phyloP scores from a whole-genome alignment of 1,140 invertebrate genomes.

The Ceratosolen fusciceps region DNA sequence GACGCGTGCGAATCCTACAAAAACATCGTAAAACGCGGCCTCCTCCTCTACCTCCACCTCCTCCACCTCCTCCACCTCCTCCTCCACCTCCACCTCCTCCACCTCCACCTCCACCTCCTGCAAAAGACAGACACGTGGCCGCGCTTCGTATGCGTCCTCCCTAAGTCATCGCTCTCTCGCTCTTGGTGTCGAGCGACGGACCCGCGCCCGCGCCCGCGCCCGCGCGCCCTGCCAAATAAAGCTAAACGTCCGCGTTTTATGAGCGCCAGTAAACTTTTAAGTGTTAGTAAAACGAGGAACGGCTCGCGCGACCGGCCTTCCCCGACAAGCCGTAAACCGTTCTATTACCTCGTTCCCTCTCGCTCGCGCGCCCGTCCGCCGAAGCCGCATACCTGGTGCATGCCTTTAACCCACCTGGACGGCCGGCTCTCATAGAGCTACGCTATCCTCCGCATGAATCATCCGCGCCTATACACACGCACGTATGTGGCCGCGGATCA shows the following conservation, averaged over 20 bases:
- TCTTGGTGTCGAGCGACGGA: constrained; percentile 7
- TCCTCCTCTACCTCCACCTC: no score
- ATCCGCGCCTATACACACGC: constrained; percentile 45
- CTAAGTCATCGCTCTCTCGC: constrained; percentile 40
- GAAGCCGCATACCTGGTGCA: not conserved
- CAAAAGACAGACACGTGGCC: not conserved
- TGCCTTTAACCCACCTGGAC: constrained; percentile 49
- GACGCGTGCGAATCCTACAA: constrained; percentile 27
- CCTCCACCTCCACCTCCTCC: no score
- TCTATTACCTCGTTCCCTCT: constrained; percentile 51
- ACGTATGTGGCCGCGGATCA: constrained; percentile 54
- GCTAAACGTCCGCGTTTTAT: constrained; percentile 69
- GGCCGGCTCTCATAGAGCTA: constrained; percentile 21
- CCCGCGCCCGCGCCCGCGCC: no score
- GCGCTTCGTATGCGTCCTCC: constrained; percentile 2
- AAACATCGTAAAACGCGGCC: constrained; percentile 41
- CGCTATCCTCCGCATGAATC: constrained; percentile 58
- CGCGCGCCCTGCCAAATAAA: constrained; percentile 64
- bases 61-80: no score
- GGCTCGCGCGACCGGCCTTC: constrained; percentile 36
- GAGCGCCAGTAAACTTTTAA: constrained; percentile 72
- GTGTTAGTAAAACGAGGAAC: constrained; percentile 68
- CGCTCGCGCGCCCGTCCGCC: constrained; percentile 7
- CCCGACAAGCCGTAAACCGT: constrained; percentile 44
- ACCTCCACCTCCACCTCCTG: not conserved